A percentile compares a stretch with the other conserved stretches of the same genome.
These are phyloP conservation scores for Ochlodes sylvanus DNA, from an alignment of 2,888 invertebrate species.

Conservation along the genomic window DNA sequence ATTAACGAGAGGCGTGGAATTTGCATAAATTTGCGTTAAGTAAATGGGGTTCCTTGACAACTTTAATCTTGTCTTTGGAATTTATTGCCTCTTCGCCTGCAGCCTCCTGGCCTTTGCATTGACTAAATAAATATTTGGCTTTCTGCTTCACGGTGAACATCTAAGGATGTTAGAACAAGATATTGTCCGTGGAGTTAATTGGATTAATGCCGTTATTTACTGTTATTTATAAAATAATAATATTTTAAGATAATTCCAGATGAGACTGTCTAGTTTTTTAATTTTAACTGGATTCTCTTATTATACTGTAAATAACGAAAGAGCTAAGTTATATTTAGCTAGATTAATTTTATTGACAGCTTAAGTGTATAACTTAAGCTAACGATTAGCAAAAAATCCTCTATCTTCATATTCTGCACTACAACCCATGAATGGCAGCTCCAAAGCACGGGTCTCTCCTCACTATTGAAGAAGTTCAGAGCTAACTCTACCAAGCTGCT, in stretches of 20 bases:
- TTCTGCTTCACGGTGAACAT: constrained; percentile 48
- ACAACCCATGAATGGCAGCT: too few relatives aligned
- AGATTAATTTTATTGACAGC: too few relatives aligned
- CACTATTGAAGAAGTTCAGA: too few relatives aligned
- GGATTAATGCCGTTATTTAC: constrained; percentile 22
- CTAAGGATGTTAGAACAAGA: constrained; percentile 50
- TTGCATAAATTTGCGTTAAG: constrained; percentile 85
- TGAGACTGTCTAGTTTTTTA: too few relatives aligned
- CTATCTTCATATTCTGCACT: too few relatives aligned
- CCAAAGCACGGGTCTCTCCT: too few relatives aligned
- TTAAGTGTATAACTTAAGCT: too few relatives aligned
- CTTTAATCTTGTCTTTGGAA: constrained; percentile 82
- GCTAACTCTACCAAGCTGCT: too few relatives aligned
- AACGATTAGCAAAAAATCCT: too few relatives aligned
- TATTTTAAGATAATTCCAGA: neutral
- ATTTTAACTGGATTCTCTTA: too few relatives aligned
- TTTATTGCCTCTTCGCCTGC: constrained; percentile 75
- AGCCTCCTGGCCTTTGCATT: constrained; percentile 70
- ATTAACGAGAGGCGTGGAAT: constrained; percentile 74
- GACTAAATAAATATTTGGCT: constrained; percentile 75
- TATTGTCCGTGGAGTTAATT: constrained; percentile 33
- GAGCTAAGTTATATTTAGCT: too few relatives aligned
- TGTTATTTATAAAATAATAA: neutral
- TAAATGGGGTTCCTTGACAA: constrained; percentile 83
- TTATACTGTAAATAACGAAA: too few relatives aligned